Conservation (phyloP, 2,888 invertebrate species). For the Andrena minutula region DNA sequence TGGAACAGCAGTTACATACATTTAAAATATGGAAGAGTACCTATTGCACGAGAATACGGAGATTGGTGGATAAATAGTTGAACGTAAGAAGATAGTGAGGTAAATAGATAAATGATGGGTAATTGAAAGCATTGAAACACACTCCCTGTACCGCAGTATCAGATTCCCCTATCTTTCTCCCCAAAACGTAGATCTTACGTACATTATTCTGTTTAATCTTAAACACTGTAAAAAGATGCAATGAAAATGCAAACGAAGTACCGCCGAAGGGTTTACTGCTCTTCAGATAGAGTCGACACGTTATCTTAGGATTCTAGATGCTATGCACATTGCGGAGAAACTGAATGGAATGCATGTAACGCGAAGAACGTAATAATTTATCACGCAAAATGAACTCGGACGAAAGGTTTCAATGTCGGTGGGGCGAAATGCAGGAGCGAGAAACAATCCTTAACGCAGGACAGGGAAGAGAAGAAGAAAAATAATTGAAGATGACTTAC, state of each 20-base stretch:
- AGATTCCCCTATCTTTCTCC: background rate
- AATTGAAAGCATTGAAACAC: background rate
- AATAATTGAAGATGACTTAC: conserved; percentile 52
- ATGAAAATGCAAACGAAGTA: no score
- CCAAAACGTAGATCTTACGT: no score
- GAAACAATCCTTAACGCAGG: conserved; percentile 11
- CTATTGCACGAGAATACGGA: background rate
- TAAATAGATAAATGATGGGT: background rate
- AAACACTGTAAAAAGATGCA: no score
- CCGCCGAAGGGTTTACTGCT: no score
- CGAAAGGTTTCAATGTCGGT: background rate
- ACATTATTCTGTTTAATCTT: no score
- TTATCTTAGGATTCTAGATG: background rate
- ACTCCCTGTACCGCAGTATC: background rate
- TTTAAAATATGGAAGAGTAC: no score
- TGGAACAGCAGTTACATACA: background rate
- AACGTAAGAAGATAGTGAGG: background rate
- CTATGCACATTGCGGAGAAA: background rate
- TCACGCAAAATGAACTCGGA: background rate
- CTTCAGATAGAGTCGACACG: no score
- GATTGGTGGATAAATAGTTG: conserved; percentile 12
- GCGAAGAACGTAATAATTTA: background rate
- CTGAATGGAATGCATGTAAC: background rate
- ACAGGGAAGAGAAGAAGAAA: conserved; percentile 27
- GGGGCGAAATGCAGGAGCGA: background rate